Conservation (phyloP, 2,888 invertebrate genomes). For the Dascillus cervinus region DNA sequence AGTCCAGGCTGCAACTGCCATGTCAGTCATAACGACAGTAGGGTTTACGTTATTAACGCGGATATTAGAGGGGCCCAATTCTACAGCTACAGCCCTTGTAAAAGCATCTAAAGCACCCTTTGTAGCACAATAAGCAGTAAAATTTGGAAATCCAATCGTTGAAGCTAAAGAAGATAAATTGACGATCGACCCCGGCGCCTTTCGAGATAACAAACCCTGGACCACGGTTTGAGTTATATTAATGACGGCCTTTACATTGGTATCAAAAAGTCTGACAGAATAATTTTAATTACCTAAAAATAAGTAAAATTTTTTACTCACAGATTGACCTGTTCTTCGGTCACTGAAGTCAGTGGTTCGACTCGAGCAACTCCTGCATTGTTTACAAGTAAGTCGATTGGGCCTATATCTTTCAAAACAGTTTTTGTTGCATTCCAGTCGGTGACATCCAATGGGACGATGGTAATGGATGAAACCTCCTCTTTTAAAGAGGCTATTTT, state of each 20-base stretch:
- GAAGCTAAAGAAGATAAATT: conserved; percentile 82
- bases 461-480: conserved; percentile 55
- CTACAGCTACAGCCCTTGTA: conserved; percentile 72
- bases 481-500: conserved; percentile 47
- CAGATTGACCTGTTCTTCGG: neutral
- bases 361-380: neutral
- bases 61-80: conserved; percentile 71
- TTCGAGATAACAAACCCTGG: conserved; percentile 59
- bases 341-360: neutral
- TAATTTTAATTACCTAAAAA: neutral
- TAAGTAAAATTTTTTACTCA: conserved; percentile 26
- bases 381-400: conserved; percentile 1
- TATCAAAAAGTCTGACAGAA: conserved; percentile 45
- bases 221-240: conserved; percentile 75
- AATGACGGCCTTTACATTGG: conserved; percentile 75
- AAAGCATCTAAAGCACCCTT: conserved; percentile 82
- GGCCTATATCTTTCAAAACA: neutral
- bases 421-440: neutral
- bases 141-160: conserved; percentile 60
- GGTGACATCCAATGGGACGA: conserved; percentile 46
- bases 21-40: conserved; percentile 79
- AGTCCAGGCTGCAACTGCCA: conserved; percentile 76
- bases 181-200: conserved; percentile 67
- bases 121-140: conserved; percentile 69
- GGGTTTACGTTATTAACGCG: conserved; percentile 87